Percentiles rank a stretch among this genome's conserved stretches.
Conservation (phyloP, 2,888 invertebrate species). For the Bruchidius siliquastri region DNA sequence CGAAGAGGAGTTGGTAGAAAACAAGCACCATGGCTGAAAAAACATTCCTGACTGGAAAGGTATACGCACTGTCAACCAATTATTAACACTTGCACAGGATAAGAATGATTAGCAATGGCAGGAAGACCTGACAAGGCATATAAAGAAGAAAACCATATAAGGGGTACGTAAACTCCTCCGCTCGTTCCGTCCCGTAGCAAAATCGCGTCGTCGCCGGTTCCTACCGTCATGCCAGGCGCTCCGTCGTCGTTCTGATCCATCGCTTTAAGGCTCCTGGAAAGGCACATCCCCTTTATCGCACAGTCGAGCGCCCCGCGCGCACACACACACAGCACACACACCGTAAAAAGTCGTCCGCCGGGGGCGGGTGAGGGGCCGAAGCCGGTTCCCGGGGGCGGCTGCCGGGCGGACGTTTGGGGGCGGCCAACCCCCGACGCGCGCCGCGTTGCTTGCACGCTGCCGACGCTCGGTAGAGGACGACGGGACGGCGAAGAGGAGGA, state of each 20-base stretch:
- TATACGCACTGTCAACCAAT: no score
- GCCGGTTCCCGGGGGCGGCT: conserved; percentile 23
- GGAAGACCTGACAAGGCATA: no score
- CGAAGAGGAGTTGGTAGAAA: no score
- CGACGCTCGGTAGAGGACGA: neutral
- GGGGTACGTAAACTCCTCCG: no score
- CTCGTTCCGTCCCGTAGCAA: neutral
- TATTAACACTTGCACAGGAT: no score
- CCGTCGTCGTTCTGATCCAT: neutral
- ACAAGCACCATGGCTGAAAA: no score
- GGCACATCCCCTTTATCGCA: conserved; percentile 41
- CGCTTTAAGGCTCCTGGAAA: neutral
- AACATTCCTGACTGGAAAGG: no score
- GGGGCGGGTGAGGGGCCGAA: conserved; percentile 33
- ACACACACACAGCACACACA: conserved; percentile 31
- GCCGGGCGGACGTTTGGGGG: conserved; percentile 38
- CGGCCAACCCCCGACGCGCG: conserved; percentile 8
- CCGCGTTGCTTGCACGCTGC: neutral
- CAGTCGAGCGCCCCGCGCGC: neutral
- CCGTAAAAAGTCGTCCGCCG: conserved; percentile 48
- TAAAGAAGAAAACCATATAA: no score
- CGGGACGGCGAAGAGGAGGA: neutral
- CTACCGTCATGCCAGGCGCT: neutral
- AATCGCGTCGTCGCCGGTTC: neutral
- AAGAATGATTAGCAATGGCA: no score